These are phyloP conservation scores for Ligdia adustata DNA, from an alignment of 2,888 invertebrate species.

Conservation along the genomic window DNA sequence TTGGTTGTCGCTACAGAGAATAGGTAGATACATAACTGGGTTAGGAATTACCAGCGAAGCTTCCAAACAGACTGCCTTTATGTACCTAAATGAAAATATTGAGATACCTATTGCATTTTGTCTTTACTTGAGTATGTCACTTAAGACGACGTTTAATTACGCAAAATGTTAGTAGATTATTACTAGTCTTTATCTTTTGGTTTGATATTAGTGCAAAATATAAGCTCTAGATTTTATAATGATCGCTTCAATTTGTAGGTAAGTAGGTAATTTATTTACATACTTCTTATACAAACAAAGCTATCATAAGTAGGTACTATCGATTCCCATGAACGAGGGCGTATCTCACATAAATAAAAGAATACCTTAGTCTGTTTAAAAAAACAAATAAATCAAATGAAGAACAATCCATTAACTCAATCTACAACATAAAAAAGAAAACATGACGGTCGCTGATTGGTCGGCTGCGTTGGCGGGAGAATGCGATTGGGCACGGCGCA, in stretches of 20 bases:
- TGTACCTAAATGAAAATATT: slow-evolving; percentile 18
- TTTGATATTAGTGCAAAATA: no score
- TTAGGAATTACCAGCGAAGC: slow-evolving; percentile 23
- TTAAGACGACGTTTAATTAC: no score
- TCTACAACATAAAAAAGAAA: slow-evolving; percentile 72
- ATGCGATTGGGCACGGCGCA: slow-evolving; percentile 64
- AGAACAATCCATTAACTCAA: slow-evolving; percentile 81
- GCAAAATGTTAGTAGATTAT: no score
- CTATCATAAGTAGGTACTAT: background rate
- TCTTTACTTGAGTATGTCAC: background rate
- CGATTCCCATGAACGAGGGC: background rate
- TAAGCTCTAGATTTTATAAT: no score
- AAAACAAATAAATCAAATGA: slow-evolving; percentile 77
- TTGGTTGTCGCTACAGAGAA: slow-evolving; percentile 12
- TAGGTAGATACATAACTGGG: slow-evolving; percentile 12
- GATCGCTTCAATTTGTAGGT: no score
- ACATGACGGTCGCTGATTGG: slow-evolving; percentile 64
- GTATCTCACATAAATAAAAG: slow-evolving; percentile 20
- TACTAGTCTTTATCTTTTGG: no score
- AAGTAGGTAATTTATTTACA: no score
- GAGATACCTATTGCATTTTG: background rate
- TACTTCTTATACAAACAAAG: no score
- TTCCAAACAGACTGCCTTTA: slow-evolving; percentile 9
- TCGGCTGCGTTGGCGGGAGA: slow-evolving; percentile 57
- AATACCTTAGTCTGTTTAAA: slow-evolving; percentile 35